Conservation (phyloP, 2,797 vertebrate genomes). For the Peromyscus aztecus region DNA sequence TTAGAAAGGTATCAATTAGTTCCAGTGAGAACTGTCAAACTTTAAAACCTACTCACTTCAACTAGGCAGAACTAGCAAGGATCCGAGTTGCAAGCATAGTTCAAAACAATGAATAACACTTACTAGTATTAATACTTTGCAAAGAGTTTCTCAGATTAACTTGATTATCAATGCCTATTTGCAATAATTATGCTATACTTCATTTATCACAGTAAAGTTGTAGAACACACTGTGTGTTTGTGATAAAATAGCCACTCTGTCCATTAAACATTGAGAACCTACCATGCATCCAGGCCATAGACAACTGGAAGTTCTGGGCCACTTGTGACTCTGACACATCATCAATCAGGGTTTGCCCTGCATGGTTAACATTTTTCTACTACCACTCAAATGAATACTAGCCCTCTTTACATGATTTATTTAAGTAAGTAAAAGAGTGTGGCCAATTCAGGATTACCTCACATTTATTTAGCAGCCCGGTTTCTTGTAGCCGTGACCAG, state of each 20-base stretch:
- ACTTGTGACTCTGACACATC: background rate
- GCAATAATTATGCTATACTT: background rate
- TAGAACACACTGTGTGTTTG: background rate
- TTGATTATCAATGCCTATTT: background rate
- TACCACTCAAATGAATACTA: slow-evolving; percentile 50
- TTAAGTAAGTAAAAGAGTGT: slow-evolving; percentile 79
- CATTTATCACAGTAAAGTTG: background rate
- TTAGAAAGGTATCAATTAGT: background rate
- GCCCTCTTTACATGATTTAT: slow-evolving; percentile 77
- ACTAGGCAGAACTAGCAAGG: background rate
- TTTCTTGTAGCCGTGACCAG: slow-evolving; percentile 92
- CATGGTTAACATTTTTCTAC: slow-evolving; percentile 69
- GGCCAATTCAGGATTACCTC: slow-evolving; percentile 88
- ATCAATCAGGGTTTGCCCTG: slow-evolving; percentile 54
- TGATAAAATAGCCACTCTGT: background rate
- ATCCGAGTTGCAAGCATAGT: background rate
- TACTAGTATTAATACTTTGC: background rate
- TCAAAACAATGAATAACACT: slow-evolving; percentile 17
- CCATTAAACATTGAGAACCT: background rate
- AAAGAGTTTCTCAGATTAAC: slow-evolving; percentile 15
- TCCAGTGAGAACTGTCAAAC: background rate
- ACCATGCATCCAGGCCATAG: slow-evolving; percentile 8
- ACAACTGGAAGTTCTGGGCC: background rate
- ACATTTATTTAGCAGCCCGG: slow-evolving; percentile 89
- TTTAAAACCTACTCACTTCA: slow-evolving; percentile 8